Evolutionary conservation across 2,888 invertebrate species (phyloP).

Genomic region (Xylota segnis): DNA sequence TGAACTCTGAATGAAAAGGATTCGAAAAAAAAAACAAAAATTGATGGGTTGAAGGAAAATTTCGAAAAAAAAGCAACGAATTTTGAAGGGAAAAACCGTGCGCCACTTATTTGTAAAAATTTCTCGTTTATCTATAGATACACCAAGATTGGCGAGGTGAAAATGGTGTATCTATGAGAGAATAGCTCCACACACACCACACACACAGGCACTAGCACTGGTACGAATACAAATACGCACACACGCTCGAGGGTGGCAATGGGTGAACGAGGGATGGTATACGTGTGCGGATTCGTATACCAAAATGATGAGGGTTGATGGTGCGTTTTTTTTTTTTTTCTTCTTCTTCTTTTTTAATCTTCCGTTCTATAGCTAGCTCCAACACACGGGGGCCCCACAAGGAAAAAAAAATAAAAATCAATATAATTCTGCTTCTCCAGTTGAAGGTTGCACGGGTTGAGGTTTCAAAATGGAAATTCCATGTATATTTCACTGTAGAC

Average conservation of each 20-base stretch:
- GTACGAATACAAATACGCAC: too few species aligned
- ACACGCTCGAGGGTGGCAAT: conserved; percentile 9
- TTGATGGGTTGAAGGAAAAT: background rate
- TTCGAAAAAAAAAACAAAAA: background rate
- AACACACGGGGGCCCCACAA: conserved; percentile 41
- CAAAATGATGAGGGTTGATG: conserved; percentile 64
- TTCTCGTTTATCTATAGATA: conserved; percentile 40
- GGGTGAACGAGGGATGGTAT: conserved; percentile 59
- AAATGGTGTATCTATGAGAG: conserved; percentile 44
- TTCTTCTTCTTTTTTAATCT: conserved; percentile 38
- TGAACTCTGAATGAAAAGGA: background rate
- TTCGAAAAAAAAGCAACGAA: background rate
- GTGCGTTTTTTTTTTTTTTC: conserved; percentile 52
- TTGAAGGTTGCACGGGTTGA: conserved; percentile 69
- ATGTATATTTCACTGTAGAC: conserved; percentile 15
- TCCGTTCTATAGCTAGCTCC: conserved; percentile 15
- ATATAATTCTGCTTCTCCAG: conserved; percentile 71
- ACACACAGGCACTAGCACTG: conserved; percentile 28
- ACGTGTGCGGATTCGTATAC: conserved; percentile 58
- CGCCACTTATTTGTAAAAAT: conserved; percentile 11
- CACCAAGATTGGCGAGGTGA: conserved; percentile 70
- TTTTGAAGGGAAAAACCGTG: conserved; percentile 1
- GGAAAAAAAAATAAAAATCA: conserved; percentile 65
- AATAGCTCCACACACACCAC: too few species aligned
- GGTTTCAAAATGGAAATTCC: conserved; percentile 15